phyloP scores from a whole-genome alignment of 2,797 vertebrate species.

The Characodon lateralis region DNA sequence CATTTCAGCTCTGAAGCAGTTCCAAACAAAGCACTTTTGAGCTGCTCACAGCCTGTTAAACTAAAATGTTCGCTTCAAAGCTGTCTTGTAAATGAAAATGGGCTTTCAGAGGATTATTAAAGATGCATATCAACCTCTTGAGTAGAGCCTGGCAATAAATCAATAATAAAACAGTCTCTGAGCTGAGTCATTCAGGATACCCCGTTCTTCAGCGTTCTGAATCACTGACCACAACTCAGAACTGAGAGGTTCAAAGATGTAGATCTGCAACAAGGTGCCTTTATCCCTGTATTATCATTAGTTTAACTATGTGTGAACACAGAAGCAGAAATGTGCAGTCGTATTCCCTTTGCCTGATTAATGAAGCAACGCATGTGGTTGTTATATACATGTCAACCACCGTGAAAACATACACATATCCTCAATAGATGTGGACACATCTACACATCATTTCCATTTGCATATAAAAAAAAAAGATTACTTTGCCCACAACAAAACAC shows the following conservation, averaged over 20 bases:
- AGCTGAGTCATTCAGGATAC: conserved; percentile 17
- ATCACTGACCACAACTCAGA: conserved; percentile 21
- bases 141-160: conserved; percentile 17
- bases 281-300: not conserved
- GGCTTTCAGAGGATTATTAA: conserved; percentile 19
- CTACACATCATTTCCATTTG: not conserved
- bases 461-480: not conserved
- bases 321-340: not conserved
- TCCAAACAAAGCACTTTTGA: conserved; percentile 17
- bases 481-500: not conserved
- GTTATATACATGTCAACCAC: not conserved
- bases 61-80: conserved; percentile 14
- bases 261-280: not conserved
- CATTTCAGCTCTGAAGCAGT: conserved; percentile 12
- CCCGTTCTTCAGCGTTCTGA: conserved; percentile 7
- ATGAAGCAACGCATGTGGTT: not conserved
- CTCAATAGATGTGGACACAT: not conserved
- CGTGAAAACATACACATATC: not conserved
- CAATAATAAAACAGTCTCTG: conserved; percentile 18
- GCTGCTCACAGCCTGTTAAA: conserved; percentile 1
- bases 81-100: conserved; percentile 21
- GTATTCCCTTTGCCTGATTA: not conserved
- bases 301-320: conserved; percentile 3
- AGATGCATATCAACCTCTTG: conserved; percentile 18
- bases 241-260: conserved; percentile 2